phyloP scores from a whole-genome alignment of 2,113 vertebrate species.

The Trochalopteron elliotii region DNA sequence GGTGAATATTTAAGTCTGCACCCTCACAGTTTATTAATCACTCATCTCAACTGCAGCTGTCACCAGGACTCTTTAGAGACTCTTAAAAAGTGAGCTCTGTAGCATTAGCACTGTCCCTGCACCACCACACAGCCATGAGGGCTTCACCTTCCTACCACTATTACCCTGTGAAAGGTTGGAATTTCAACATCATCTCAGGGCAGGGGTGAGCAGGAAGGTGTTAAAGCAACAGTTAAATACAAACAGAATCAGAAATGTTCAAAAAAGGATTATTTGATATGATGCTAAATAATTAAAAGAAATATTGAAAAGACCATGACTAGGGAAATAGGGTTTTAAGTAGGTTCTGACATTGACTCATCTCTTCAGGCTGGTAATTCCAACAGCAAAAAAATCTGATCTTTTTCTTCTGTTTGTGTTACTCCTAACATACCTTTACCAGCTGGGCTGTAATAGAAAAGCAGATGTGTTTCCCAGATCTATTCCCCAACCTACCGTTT shows the following conservation, averaged over 20 bases:
- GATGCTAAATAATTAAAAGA: background rate
- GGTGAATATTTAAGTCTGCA: background rate
- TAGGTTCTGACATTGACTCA: background rate
- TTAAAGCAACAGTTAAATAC: background rate
- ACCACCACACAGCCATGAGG: background rate
- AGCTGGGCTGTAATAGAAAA: background rate
- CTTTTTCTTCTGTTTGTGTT: background rate
- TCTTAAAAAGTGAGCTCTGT: background rate
- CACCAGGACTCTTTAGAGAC: background rate
- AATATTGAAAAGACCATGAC: background rate
- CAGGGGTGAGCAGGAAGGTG: too few species aligned
- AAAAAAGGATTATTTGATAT: background rate
- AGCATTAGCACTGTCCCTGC: background rate
- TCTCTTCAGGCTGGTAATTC: background rate
- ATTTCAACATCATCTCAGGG: background rate
- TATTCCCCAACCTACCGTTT: background rate
- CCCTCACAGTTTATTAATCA: background rate
- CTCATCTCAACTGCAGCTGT: background rate
- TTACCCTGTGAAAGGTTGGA: background rate
- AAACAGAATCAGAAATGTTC: background rate
- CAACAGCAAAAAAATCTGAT: background rate
- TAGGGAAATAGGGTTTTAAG: background rate
- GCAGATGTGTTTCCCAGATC: background rate
- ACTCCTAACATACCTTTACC: background rate
- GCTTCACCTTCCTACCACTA: background rate